Base-by-base conservation (phyloP, 2,888 invertebrate species). In the Agriopis aurantiaria region DNA sequence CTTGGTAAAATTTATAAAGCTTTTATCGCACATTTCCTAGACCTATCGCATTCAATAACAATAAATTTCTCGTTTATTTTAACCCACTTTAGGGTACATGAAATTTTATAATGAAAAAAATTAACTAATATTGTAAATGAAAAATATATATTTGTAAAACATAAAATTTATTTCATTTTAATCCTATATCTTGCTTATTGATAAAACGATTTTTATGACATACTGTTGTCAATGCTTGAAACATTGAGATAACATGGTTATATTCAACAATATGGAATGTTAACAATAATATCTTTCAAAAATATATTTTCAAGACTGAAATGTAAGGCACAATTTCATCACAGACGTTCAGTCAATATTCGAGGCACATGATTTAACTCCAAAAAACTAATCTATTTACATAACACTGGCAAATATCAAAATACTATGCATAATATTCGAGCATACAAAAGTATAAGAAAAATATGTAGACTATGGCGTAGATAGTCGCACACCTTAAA, bases 321-420 rank as follows among this genome's bases (percentile, higher is more conserved):
- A 23, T 23, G 41, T 45, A 65, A 74, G 66, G 65, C 69, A 72
- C 62, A 68, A 61, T 51, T 57, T 61, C 48, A 65, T 65, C 66
- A 53, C 69, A 63, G 45, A 40, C 46, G 66, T 68, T 71, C 68
- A 77, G 75, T 77, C 71, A 56, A 68, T 68, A 69, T 63, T 73
- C 65, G 69, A 77, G 75, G 71, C 72, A 71, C 68, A 11, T 51
- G 45, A 56, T 46, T 57, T 46, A 14, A 14, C 11, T 58, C 23
- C 56, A 56, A 0, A 43, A 9, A 17, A 43, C 10, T 11, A 43
- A 33, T 48, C 33, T 33, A 48, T 46, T 33, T 8, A 58, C 58
- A 48, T 45, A 55, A 55, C 40, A 55, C 33, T 23, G 40, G 9
- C 10, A 9, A 60, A 10, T n/a, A 63, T 14, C 14, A 46, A 63